phyloP scores from a whole-genome alignment of 1,140 invertebrate species.

The Euglossa dilemma region DNA sequence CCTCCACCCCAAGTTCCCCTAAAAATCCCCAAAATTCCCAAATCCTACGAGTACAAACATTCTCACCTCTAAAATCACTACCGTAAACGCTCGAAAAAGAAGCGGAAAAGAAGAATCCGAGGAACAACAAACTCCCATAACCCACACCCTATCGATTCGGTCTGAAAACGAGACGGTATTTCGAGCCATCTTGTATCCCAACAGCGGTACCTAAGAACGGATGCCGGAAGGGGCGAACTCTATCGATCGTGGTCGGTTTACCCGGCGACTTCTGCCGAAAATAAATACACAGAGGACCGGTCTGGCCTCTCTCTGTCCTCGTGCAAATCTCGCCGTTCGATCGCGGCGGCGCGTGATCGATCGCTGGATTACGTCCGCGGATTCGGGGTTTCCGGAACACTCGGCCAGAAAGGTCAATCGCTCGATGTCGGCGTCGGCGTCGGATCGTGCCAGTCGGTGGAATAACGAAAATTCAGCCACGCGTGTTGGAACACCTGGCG shows the following conservation, averaged over 20 bases:
- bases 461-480: slow-evolving; percentile 33
- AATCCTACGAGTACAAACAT: no score
- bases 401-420: slow-evolving; percentile 31
- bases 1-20: no score
- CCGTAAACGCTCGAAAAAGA: no score
- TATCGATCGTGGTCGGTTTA: slow-evolving; percentile 50
- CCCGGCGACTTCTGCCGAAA: slow-evolving; percentile 44
- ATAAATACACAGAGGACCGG: slow-evolving; percentile 32
- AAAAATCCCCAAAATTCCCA: no score
- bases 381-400: slow-evolving; percentile 38
- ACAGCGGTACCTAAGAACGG: not conserved
- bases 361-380: slow-evolving; percentile 16
- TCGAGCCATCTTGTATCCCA: not conserved
- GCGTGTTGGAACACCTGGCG: slow-evolving; percentile 49
- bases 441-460: not conserved
- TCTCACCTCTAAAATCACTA: no score
- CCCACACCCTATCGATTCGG: no score
- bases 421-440: not conserved
- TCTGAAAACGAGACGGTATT: no score
- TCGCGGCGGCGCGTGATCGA: slow-evolving; percentile 18
- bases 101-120: no score
- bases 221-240: slow-evolving; percentile 1
- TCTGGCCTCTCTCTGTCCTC: no score
- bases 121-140: no score
- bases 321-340: slow-evolving; percentile 19